phyloP scores from a whole-genome alignment of 1,140 invertebrate genomes.

The Lordiphosa mommai region DNA sequence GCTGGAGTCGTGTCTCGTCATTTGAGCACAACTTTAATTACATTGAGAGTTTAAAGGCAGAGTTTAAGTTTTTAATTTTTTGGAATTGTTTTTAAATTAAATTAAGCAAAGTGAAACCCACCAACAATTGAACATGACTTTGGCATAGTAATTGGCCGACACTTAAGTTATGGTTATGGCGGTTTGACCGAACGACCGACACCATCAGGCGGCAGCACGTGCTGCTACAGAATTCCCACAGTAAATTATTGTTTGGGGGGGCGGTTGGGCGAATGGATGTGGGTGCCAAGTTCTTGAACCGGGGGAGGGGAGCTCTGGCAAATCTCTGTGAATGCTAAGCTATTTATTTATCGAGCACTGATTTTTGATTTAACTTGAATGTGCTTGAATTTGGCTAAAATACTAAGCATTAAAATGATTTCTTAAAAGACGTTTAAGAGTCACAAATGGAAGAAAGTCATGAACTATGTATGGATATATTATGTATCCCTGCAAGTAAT shows the following conservation, averaged over 20 bases:
- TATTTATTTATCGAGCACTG: too few species aligned
- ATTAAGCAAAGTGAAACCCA: slow-evolving; percentile 35
- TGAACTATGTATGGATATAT: too few species aligned
- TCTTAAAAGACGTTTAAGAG: too few species aligned
- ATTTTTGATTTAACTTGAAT: too few species aligned
- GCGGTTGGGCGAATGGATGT: not conserved
- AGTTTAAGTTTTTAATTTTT: slow-evolving; percentile 73
- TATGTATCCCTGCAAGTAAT: too few species aligned
- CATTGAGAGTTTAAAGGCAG: slow-evolving; percentile 64
- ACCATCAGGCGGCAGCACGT: slow-evolving; percentile 32
- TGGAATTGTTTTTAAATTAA: slow-evolving; percentile 74
- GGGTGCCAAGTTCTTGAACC: not conserved
- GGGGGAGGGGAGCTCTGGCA: slow-evolving; percentile 15
- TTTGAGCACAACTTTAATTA: slow-evolving; percentile 61
- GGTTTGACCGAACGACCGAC: slow-evolving; percentile 18
- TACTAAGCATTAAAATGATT: too few species aligned
- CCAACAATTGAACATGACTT: slow-evolving; percentile 20
- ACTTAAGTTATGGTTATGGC: slow-evolving; percentile 1
- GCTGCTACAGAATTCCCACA: slow-evolving; percentile 63
- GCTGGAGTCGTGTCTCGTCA: slow-evolving; percentile 40
- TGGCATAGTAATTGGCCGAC: slow-evolving; percentile 18
- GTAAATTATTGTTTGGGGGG: slow-evolving; percentile 54
- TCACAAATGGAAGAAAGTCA: too few species aligned
- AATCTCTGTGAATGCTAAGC: slow-evolving; percentile 26
- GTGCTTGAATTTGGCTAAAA: too few species aligned